phyloP scores from a whole-genome alignment of 2,113 vertebrate genomes.

The Bufo bufo region DNA sequence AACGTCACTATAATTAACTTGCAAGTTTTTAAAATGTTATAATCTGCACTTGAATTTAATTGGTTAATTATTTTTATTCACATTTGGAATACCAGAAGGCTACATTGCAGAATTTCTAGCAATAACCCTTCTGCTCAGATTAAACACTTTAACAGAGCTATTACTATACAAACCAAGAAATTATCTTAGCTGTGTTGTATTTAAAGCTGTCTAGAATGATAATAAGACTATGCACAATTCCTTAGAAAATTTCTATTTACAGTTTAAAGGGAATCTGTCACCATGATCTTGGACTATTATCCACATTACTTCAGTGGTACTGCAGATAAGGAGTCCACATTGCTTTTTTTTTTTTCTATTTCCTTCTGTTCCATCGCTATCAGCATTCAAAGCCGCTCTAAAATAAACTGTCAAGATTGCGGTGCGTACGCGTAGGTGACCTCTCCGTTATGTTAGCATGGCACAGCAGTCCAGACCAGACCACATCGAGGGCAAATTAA shows the following conservation, averaged over 20 bases:
- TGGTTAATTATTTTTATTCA: conserved; percentile 53
- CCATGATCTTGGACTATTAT: too few relatives aligned
- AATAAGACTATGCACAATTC: background rate
- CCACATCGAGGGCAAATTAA: too few relatives aligned
- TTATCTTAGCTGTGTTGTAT: background rate
- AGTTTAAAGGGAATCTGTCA: background rate
- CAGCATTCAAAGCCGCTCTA: too few relatives aligned
- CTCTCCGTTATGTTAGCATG: too few relatives aligned
- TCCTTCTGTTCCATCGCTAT: too few relatives aligned
- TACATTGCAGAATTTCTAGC: conserved; percentile 45
- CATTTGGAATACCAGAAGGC: conserved; percentile 43
- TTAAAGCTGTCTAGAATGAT: background rate
- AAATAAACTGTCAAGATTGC: too few relatives aligned
- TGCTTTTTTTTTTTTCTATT: background rate
- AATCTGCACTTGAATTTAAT: conserved; percentile 46
- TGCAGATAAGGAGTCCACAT: background rate
- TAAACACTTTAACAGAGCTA: conserved; percentile 31
- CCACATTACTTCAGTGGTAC: too few relatives aligned
- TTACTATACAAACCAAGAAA: conserved; percentile 19
- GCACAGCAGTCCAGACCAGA: too few relatives aligned
- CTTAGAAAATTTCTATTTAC: background rate
- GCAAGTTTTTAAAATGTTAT: conserved; percentile 52
- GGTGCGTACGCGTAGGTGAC: too few relatives aligned
- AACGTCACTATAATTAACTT: conserved; percentile 49
- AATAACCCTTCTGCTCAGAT: conserved; percentile 47